phyloP scores from a whole-genome alignment of 2,888 invertebrate species.

The Drosophila kambysellisi region DNA sequence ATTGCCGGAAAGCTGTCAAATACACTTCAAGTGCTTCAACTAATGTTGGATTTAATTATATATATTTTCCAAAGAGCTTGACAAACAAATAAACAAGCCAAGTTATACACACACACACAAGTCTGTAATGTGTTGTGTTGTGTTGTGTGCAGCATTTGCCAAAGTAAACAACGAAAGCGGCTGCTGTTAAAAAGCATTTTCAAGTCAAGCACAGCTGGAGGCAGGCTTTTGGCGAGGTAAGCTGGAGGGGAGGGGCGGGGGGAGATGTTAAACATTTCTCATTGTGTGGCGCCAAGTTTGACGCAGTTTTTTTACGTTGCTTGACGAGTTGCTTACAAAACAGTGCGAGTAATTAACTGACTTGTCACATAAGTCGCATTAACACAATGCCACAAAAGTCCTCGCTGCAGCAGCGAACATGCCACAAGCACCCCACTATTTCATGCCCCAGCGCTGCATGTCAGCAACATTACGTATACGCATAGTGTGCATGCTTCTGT shows the following conservation, averaged over 20 bases:
- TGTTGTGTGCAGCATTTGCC: constrained; percentile 55
- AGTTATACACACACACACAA: constrained; percentile 11
- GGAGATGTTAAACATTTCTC: constrained; percentile 15
- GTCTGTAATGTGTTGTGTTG: constrained; percentile 18
- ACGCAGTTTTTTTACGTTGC: constrained; percentile 53
- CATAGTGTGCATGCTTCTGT: constrained; percentile 18
- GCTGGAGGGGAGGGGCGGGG: too few relatives aligned
- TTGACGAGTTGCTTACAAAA: constrained; percentile 49
- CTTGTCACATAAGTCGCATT: constrained; percentile 82
- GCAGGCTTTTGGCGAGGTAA: neutral
- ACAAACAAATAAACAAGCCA: constrained; percentile 59
- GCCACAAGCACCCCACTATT: neutral
- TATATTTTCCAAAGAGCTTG: constrained; percentile 48
- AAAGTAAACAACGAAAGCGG: constrained; percentile 63
- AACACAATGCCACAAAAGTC: constrained; percentile 77
- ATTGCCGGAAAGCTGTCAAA: constrained; percentile 55
- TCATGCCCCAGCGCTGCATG: constrained; percentile 50
- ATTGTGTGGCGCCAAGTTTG: constrained; percentile 59
- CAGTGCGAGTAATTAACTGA: constrained; percentile 73
- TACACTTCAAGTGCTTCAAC: constrained; percentile 60
- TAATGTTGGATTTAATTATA: constrained; percentile 73
- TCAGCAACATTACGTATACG: constrained; percentile 66
- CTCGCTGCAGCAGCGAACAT: constrained; percentile 42
- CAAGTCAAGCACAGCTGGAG: constrained; percentile 66
- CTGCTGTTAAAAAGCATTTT: constrained; percentile 69